Base-by-base conservation (phyloP, 37 sponge, comb jelly and placozoan genomes). In the Geodia barretti region DNA sequence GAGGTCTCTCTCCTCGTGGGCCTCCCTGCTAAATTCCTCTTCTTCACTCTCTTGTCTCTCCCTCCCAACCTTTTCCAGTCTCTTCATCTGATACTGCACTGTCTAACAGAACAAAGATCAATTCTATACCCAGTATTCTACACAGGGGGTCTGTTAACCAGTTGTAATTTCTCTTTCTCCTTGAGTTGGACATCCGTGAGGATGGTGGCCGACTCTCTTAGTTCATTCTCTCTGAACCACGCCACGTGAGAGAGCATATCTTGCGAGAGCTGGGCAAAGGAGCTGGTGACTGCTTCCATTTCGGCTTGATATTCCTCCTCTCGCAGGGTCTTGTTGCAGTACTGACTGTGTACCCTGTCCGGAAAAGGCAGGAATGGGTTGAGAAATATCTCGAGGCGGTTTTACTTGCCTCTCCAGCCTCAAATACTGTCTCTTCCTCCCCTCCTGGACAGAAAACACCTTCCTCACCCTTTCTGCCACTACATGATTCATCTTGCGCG, bases 91-190 rank as follows among this genome's bases (percentile, higher is more conserved):
- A 41, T 39, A 76, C 40, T 76, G 47, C 21, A 61, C 85, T 38
- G 63, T 78, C 61, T 77, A 36, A 36, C 72, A 70, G 40, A 66
- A 66, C n/a, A 9, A 9, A 26, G 8, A 20, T 20, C 9, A 9
- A 24, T 9, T 66, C n/a, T 32, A 75, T 1, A 58, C 30, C 4
- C 25, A 33, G 4, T 19, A 58, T 9, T 5, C 2, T 4, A 43
- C 1, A 76, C 25, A 34, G 21, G 14, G 31, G 60, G 29, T 17
- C 63, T 24, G 0, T 11, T 5, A 8, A 85, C 86, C 41, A 77
- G 71, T 41, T 79, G 38, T 7, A 90, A 60, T 41, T 90, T 90
- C 39, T 84, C 85, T 60, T 84, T 90, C 65, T 90, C 90, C 62
- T 62, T 21, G n/a, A 42, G 63, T 38, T 90, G 90, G 11, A 90